Percentiles rank a stretch among this genome's conserved stretches.
Conservation (phyloP, 2,888 invertebrate genomes). For the Philopedon plagiatum region DNA sequence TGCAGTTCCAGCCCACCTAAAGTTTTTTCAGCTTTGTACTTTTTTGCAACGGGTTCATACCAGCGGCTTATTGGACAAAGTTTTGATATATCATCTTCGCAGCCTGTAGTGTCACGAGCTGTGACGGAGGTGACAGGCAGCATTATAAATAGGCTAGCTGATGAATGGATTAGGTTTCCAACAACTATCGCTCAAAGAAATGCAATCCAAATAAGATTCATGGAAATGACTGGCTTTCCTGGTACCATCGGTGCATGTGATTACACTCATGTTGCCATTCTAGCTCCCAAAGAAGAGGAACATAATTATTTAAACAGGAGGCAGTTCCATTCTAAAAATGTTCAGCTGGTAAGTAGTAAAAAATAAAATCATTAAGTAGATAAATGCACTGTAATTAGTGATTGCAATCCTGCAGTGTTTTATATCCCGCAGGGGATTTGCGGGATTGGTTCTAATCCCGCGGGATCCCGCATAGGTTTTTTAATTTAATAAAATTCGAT, state of each 20-base stretch:
- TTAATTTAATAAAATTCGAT: no score
- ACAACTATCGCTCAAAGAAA: conserved; percentile 19
- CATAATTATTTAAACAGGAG: conserved; percentile 53
- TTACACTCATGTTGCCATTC: conserved; percentile 48
- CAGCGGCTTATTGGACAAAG: conserved; percentile 35
- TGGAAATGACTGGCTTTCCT: conserved; percentile 50
- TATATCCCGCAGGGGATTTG: no score
- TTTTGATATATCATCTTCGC: conserved; percentile 38
- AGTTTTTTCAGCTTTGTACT: conserved; percentile 36
- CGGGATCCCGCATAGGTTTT: no score
- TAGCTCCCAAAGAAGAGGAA: conserved; percentile 47
- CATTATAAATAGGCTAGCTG: background rate
- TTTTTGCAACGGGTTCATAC: conserved; percentile 48
- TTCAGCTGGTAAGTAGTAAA: conserved; percentile 33
- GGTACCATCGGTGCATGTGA: conserved; percentile 49
- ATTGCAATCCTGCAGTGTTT: no score
- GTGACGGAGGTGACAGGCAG: conserved; percentile 37
- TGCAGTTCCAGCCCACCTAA: conserved; percentile 2
- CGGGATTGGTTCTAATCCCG: no score
- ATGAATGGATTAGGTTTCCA: conserved; percentile 43
- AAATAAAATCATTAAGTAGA: no score
- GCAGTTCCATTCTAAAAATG: conserved; percentile 51
- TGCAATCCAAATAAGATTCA: conserved; percentile 46
- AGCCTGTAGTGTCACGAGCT: conserved; percentile 33
- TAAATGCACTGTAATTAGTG: no score